Evolutionary conservation across 2,888 invertebrate genomes (phyloP).

Genomic region (Drosophila monieri): DNA sequence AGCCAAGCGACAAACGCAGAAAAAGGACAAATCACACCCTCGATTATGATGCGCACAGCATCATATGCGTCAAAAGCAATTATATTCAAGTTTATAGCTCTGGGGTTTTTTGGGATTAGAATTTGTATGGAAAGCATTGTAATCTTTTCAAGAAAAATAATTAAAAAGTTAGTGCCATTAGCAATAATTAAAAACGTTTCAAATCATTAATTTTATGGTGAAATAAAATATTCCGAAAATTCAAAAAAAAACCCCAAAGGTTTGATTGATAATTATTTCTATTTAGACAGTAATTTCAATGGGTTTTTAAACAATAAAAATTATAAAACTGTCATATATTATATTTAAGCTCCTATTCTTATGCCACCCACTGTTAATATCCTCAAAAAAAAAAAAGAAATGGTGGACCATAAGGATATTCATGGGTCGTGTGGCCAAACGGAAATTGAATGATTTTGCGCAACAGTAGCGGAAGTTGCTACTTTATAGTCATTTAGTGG

Average conservation of each 20-base stretch:
- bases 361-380: background rate
- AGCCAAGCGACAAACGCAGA: constrained; percentile 56
- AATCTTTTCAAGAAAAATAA: too few species aligned
- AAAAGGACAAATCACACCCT: constrained; percentile 82
- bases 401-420: constrained; percentile 10
- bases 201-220: too few species aligned
- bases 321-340: too few species aligned
- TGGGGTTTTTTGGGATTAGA: background rate
- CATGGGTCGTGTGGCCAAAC: constrained; percentile 66
- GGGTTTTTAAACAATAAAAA: too few species aligned
- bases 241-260: too few species aligned
- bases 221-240: too few species aligned
- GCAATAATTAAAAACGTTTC: too few species aligned
- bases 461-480: constrained; percentile 82
- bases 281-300: too few species aligned
- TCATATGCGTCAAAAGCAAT: constrained; percentile 17
- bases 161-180: too few species aligned
- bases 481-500: constrained; percentile 83
- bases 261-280: too few species aligned
- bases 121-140: too few species aligned
- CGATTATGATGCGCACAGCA: constrained; percentile 67
- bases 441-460: constrained; percentile 83
- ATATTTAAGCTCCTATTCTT: background rate
- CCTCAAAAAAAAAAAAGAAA: background rate
- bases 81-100: background rate